phyloP scores from a whole-genome alignment of 1,140 invertebrate species.

The Thrips palmi region DNA sequence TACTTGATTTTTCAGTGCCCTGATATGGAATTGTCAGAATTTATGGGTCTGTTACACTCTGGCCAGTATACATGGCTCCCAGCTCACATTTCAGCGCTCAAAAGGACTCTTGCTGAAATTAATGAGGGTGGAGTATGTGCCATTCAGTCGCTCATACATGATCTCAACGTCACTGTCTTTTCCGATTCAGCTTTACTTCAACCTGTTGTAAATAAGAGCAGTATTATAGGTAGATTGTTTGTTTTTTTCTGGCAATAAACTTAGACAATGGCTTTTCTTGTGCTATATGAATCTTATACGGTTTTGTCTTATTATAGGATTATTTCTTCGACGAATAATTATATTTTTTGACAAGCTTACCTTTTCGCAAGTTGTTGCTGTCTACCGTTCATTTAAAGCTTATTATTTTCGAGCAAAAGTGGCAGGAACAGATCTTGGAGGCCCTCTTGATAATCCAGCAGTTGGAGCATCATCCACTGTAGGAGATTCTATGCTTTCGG shows the following conservation, averaged over 20 bases:
- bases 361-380: conserved; percentile 54
- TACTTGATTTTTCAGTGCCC: conserved; percentile 26
- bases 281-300: conserved; percentile 12
- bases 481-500: conserved; percentile 23
- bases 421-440: conserved; percentile 2
- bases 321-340: conserved; percentile 62
- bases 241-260: conserved; percentile 19
- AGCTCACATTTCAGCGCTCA: conserved; percentile 28
- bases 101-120: conserved; percentile 31
- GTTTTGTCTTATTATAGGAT: conserved; percentile 34
- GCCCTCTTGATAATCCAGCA: conserved; percentile 6
- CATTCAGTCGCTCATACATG: conserved; percentile 42
- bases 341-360: conserved; percentile 62
- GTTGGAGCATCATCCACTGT: conserved; percentile 12
- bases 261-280: conserved; percentile 18
- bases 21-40: conserved; percentile 38
- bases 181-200: conserved; percentile 13
- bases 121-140: conserved; percentile 33
- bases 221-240: conserved; percentile 22
- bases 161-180: conserved; percentile 29
- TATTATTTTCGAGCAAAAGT: conserved; percentile 21
- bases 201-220: conserved; percentile 22
- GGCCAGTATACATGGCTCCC: conserved; percentile 30
- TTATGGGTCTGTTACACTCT: conserved; percentile 32
- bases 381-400: conserved; percentile 42